These are phyloP conservation scores for Serilophus lunatus DNA, from an alignment of 2,113 vertebrate genomes.

Conservation along the genomic window DNA sequence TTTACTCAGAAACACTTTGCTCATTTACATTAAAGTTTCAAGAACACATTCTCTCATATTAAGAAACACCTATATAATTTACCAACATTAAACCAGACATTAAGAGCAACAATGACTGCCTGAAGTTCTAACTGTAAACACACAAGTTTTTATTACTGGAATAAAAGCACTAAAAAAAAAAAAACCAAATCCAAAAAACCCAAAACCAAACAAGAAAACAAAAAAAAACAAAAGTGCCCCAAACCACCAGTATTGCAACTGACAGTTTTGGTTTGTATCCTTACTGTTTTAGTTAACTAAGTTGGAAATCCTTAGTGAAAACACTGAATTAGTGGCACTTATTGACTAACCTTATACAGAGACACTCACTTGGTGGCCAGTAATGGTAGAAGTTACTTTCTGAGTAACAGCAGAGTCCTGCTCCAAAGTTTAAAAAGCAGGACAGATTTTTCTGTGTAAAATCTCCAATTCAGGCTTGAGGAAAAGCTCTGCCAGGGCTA, in stretches of 20 bases:
- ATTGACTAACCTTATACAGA: neutral
- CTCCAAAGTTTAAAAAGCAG: neutral
- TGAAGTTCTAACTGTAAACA: neutral
- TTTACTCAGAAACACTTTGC: neutral
- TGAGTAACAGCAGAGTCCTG: neutral
- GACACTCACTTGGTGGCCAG: neutral
- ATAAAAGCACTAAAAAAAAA: neutral
- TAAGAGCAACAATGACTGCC: neutral
- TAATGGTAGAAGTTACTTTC: neutral
- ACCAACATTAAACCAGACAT: neutral
- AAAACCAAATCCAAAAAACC: too few species aligned
- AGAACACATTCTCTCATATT: neutral
- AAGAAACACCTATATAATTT: neutral
- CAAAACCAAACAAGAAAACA: too few species aligned
- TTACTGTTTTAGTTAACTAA: neutral
- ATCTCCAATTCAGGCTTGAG: neutral
- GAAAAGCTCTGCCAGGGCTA: neutral
- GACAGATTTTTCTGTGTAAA: neutral
- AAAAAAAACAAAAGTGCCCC: too few species aligned
- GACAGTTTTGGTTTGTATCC: neutral
- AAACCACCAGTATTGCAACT: fast-evolving
- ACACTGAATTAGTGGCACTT: neutral
- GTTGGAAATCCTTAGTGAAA: neutral
- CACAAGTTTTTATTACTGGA: neutral
- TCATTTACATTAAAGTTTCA: neutral